Conservation (phyloP, 2,113 vertebrate genomes). For the Oceanodroma tethys region DNA sequence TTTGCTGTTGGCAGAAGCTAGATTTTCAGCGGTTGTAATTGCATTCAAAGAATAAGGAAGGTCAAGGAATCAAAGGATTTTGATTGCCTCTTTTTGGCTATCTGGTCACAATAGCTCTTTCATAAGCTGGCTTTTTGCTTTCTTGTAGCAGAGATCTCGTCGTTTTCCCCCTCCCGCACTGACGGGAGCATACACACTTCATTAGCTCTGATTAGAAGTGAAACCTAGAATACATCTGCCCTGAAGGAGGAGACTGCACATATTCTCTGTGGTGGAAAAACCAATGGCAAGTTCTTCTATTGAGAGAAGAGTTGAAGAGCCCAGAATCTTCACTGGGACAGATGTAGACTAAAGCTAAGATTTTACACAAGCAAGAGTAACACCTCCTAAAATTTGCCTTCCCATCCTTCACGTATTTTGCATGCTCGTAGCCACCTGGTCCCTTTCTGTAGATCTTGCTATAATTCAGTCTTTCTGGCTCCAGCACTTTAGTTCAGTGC, state of each 20-base stretch:
- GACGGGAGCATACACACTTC: background rate
- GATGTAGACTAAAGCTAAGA: background rate
- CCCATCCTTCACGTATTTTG: background rate
- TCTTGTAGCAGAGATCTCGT: background rate
- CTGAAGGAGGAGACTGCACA: background rate
- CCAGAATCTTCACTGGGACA: background rate
- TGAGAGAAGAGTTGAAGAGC: background rate
- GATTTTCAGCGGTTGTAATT: conserved; percentile 24
- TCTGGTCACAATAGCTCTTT: background rate
- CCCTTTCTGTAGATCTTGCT: background rate
- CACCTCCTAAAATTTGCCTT: background rate
- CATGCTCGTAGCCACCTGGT: background rate
- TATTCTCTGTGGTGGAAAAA: background rate
- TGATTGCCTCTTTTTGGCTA: background rate
- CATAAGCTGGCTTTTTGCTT: background rate
- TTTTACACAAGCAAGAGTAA: background rate
- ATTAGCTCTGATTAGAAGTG: background rate
- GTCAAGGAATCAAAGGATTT: background rate
- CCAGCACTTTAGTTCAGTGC: background rate
- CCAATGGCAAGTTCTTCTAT: background rate
- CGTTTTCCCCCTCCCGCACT: background rate
- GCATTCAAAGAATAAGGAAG: background rate
- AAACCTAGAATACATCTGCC: background rate
- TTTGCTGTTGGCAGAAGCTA: conserved; percentile 36
- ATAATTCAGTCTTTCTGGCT: background rate